Conservation (phyloP, 2,113 vertebrate genomes). For the Antechinus flavipes region DNA sequence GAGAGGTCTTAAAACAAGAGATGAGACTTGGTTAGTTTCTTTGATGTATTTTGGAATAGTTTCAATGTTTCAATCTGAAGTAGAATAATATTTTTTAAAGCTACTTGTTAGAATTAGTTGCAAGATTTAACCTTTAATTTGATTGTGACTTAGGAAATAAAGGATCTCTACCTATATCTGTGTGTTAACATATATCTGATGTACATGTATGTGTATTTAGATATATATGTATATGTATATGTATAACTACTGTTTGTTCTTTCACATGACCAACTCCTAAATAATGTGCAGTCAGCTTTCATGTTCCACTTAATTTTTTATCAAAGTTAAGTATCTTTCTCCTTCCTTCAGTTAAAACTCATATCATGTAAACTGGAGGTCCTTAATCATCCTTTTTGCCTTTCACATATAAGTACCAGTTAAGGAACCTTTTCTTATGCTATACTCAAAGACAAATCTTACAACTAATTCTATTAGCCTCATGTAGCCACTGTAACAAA, state of each 20-base stretch:
- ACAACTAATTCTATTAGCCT: neutral
- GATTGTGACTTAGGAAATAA: neutral
- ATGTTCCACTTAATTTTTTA: neutral
- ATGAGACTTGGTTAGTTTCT: conserved; percentile 23
- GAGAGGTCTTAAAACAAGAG: neutral
- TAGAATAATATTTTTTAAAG: neutral
- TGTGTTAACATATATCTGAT: neutral
- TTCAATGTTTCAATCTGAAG: neutral
- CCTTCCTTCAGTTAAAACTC: neutral
- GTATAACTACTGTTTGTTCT: neutral
- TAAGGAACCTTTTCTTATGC: neutral
- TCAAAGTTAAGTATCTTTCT: neutral
- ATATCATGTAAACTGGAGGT: neutral
- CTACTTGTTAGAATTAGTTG: neutral
- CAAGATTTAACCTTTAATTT: conserved; percentile 1
- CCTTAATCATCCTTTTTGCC: neutral
- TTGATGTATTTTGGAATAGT: conserved; percentile 14
- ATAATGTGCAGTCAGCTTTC: neutral
- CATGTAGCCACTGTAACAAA: too few relatives aligned
- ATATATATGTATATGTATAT: neutral
- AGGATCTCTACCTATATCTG: neutral
- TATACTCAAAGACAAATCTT: conserved; percentile 25
- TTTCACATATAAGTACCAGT: neutral
- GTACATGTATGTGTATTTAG: neutral
- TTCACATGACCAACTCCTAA: neutral